Conservation (phyloP, 2,113 vertebrate genomes). For the Trinectes maculatus region DNA sequence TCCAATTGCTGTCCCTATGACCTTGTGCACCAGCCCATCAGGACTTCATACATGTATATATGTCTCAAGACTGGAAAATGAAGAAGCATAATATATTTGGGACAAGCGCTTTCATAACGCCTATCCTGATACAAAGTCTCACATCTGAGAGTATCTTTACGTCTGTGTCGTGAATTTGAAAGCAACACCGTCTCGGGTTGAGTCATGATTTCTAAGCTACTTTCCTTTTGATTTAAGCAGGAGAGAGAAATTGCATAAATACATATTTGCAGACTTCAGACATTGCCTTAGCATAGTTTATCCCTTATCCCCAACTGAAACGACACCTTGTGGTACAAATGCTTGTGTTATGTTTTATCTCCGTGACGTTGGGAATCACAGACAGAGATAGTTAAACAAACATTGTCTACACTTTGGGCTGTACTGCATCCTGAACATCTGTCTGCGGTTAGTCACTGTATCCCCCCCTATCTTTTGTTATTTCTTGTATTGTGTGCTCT, state of each 20-base stretch:
- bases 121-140: slow-evolving; percentile 3
- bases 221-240: not conserved
- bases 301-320: not conserved
- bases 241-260: slow-evolving; percentile 4
- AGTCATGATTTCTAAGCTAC: not conserved
- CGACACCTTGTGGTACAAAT: not conserved
- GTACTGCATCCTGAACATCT: slow-evolving; percentile 15
- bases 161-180: not conserved
- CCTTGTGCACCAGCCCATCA: slow-evolving; percentile 34
- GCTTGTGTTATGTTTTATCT: slow-evolving; percentile 44
- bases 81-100: not conserved
- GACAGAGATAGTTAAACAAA: slow-evolving; percentile 39
- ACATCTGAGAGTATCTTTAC: not conserved
- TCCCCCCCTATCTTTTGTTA: slow-evolving; percentile 28
- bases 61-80: not conserved
- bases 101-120: too few relatives aligned
- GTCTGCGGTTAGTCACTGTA: slow-evolving; percentile 33
- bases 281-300: not conserved
- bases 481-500: slow-evolving; percentile 22
- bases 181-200: not conserved
- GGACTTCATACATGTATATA: not conserved
- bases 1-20: slow-evolving; percentile 26
- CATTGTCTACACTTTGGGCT: slow-evolving; percentile 24
- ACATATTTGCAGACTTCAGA: not conserved
- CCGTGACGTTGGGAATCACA: slow-evolving; percentile 36